These are phyloP conservation scores for Butastur rufipennis DNA, from an alignment of 2,113 vertebrate genomes.

Conservation along the genomic window DNA sequence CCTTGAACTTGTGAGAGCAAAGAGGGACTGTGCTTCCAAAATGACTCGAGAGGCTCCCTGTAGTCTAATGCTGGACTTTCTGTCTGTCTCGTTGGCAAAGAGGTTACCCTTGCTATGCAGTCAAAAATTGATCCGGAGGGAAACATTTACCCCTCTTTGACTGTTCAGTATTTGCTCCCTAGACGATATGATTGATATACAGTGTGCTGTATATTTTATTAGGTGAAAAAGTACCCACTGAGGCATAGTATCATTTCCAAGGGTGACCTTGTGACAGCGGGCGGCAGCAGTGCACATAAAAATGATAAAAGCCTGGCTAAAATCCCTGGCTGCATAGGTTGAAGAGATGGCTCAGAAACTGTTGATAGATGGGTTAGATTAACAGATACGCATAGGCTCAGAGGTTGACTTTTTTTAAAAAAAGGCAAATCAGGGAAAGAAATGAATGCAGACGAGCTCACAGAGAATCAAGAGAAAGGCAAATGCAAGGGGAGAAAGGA, in stretches of 20 bases:
- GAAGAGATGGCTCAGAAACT: conserved; percentile 18
- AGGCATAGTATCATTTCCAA: conserved; percentile 58
- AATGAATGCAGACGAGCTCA: not conserved
- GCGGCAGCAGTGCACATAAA: conserved; percentile 43
- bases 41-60: not conserved
- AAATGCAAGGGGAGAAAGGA: not conserved
- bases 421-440: not conserved
- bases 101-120: not conserved
- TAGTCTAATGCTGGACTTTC: not conserved
- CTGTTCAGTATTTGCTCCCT: not conserved
- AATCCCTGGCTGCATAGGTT: not conserved
- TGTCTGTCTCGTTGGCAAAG: not conserved
- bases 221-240: conserved; percentile 59
- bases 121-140: conserved; percentile 9
- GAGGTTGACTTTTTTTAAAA: not conserved
- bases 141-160: conserved; percentile 8
- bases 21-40: not conserved
- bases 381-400: not conserved
- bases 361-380: conserved; percentile 49
- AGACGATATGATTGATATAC: conserved; percentile 1
- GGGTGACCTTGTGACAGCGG: conserved; percentile 64
- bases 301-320: conserved; percentile 58
- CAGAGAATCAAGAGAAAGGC: not conserved
- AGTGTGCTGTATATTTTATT: conserved; percentile 43
- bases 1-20: not conserved